These are phyloP conservation scores for Sparus aurata DNA, from an alignment of 2,797 vertebrate species.

Conservation along the genomic window DNA sequence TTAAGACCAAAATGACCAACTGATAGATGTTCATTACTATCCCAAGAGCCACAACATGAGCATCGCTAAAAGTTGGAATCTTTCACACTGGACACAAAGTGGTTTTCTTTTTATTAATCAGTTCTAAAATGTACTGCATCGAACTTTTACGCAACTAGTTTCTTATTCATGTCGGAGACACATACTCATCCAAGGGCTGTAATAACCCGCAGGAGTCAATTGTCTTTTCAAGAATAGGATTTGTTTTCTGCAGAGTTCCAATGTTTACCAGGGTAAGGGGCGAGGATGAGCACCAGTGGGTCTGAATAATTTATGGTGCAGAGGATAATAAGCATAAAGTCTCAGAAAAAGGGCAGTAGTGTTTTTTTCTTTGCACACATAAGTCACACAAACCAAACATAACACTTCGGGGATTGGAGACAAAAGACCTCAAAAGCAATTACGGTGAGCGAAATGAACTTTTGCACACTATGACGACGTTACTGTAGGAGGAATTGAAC, in stretches of 20 bases:
- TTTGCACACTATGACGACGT: neutral
- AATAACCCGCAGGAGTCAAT: conserved; percentile 13
- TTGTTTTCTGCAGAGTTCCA: conserved; percentile 29
- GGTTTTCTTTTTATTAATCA: neutral
- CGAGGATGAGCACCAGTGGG: conserved; percentile 13
- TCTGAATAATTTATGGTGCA: conserved; percentile 70
- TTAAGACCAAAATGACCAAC: neutral
- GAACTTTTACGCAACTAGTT: neutral
- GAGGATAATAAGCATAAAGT: conserved; percentile 43
- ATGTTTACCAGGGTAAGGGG: conserved; percentile 39
- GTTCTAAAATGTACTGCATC: neutral
- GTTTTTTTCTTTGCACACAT: conserved; percentile 23
- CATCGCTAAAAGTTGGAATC: neutral
- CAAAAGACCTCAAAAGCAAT: neutral
- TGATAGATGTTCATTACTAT: neutral
- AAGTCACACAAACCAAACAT: conserved; percentile 6
- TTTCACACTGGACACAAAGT: neutral
- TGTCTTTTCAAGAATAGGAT: conserved; percentile 16
- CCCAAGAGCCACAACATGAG: neutral
- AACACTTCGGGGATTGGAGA: neutral
- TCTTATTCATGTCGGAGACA: neutral
- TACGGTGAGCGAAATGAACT: conserved; percentile 26
- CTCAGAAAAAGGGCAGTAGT: conserved; percentile 12
- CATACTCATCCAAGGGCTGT: neutral
- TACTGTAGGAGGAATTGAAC: conserved; percentile 25